Conservation (phyloP, 2,888 invertebrate species). For the Molorchus minor region DNA sequence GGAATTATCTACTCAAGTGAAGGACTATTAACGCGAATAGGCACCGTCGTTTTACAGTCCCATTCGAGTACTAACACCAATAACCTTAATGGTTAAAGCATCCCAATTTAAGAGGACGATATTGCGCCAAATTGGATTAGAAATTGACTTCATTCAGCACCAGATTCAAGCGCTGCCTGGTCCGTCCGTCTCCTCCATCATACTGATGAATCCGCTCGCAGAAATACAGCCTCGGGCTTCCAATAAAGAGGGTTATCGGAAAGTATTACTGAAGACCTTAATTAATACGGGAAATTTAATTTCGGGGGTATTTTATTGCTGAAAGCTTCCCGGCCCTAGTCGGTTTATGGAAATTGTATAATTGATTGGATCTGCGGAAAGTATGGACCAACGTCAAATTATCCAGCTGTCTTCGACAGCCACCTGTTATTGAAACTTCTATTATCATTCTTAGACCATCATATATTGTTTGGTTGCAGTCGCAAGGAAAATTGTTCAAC, state of each 20-base stretch:
- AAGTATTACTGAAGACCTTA: slow-evolving; percentile 2
- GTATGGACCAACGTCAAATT: too few relatives aligned
- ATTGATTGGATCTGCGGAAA: slow-evolving; percentile 2
- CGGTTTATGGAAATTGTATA: background rate
- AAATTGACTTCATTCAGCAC: slow-evolving; percentile 1
- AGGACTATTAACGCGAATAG: too few relatives aligned
- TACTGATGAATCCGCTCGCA: background rate
- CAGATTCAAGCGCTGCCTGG: slow-evolving; percentile 4
- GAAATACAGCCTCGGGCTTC: slow-evolving; percentile 2
- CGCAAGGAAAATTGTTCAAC: too few relatives aligned
- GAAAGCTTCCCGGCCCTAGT: background rate
- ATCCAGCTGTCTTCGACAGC: too few relatives aligned
- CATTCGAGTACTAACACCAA: too few relatives aligned
- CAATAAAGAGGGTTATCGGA: slow-evolving; percentile 4
- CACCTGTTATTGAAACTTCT: too few relatives aligned
- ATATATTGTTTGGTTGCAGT: too few relatives aligned
- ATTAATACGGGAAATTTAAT: slow-evolving; percentile 9
- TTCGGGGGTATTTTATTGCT: slow-evolving; percentile 2
- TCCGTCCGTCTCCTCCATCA: background rate
- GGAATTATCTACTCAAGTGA: too few relatives aligned
- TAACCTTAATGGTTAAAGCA: background rate
- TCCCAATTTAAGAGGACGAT: background rate
- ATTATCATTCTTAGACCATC: too few relatives aligned
- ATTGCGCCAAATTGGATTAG: background rate
- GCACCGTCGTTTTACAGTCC: too few relatives aligned